Evolutionary conservation across 2,797 vertebrate genomes (phyloP).

Genomic region (Galagoides demidoff): DNA sequence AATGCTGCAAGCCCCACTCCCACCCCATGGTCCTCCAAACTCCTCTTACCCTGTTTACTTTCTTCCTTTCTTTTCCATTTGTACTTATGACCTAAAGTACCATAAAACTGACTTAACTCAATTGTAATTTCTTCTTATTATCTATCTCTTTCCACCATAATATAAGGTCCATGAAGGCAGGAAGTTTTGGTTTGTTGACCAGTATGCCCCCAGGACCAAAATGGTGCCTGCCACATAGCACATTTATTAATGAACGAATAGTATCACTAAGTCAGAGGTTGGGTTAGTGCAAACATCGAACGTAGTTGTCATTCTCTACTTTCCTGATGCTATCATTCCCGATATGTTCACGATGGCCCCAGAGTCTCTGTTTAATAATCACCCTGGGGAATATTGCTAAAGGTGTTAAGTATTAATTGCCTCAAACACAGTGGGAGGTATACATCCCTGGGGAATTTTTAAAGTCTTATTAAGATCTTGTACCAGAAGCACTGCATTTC

Average conservation of each 20-base stretch:
- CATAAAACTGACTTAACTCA: not conserved
- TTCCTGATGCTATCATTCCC: conserved; percentile 44
- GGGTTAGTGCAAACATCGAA: not conserved
- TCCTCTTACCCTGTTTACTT: not conserved
- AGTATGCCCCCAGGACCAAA: not conserved
- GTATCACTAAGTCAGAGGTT: not conserved
- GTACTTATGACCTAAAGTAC: not conserved
- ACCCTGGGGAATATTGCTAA: conserved; percentile 52
- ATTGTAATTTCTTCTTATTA: not conserved
- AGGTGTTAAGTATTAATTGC: conserved; percentile 64
- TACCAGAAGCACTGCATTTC: conserved; percentile 38
- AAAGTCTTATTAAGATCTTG: conserved; percentile 5
- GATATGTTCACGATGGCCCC: conserved; percentile 54
- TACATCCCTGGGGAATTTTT: conserved; percentile 24
- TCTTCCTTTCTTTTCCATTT: not conserved
- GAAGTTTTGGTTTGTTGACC: not conserved
- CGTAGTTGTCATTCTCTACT: not conserved
- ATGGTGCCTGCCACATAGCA: not conserved
- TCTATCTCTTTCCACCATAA: not conserved
- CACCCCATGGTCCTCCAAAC: not conserved
- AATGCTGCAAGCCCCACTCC: not conserved
- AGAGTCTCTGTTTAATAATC: conserved; percentile 65
- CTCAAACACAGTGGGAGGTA: conserved; percentile 56
- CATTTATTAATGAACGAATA: conserved; percentile 13
- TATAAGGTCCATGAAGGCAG: not conserved